These are phyloP conservation scores for Brienomyrus brachyistius DNA, from an alignment of 2,113 vertebrate species.

Conservation along the genomic window DNA sequence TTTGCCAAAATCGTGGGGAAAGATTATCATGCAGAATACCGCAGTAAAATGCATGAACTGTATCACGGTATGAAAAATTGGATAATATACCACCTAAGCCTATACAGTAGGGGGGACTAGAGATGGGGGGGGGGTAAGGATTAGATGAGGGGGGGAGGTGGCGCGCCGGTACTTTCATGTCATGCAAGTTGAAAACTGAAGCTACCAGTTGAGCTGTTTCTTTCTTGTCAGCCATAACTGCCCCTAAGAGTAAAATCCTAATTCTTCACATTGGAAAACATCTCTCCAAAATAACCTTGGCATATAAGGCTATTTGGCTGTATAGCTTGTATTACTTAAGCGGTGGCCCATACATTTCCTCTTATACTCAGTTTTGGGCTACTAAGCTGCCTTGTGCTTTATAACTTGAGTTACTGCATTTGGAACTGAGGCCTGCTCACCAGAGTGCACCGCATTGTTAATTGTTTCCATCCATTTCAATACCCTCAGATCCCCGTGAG, in stretches of 20 bases:
- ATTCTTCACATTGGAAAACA: neutral
- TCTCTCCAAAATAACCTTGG: neutral
- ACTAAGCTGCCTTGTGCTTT: neutral
- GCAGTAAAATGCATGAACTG: neutral
- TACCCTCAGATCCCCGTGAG: conserved; percentile 25
- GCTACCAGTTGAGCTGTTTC: neutral
- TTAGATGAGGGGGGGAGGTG: neutral
- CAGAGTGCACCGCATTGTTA: neutral
- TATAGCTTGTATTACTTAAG: neutral
- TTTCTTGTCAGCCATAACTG: neutral
- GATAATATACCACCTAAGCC: neutral
- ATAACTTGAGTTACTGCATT: too few species aligned
- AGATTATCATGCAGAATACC: neutral
- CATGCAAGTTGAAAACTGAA: neutral
- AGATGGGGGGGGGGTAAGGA: too few species aligned
- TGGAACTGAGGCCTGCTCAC: neutral
- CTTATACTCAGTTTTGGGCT: neutral
- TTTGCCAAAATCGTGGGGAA: neutral
- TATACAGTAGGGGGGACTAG: neutral
- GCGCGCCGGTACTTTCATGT: neutral
- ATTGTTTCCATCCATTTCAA: conserved; percentile 17
- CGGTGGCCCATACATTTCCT: neutral
- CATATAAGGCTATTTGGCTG: neutral
- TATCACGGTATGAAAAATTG: neutral
- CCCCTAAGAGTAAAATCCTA: neutral